Base-by-base conservation (phyloP, 2,888 invertebrate species). In the Rhingia campestris region DNA sequence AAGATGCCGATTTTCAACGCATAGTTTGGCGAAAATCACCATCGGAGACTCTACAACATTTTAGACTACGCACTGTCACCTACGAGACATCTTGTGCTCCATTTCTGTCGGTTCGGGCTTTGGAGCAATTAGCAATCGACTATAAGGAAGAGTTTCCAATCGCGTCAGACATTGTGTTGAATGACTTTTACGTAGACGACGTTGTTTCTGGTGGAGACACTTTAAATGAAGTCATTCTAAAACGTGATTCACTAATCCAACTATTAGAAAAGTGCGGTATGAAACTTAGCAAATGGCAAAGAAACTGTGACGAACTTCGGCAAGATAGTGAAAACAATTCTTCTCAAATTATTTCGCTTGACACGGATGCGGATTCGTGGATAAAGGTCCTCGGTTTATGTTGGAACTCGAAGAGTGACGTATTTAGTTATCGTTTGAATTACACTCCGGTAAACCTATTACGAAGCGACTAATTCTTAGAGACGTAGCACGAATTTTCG, bases 1-100 rank as follows among this genome's bases (percentile, higher is more conserved):
- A 56, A n/a, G 75, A 86, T 32, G 43, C 37, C 2, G 53, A 56
- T 14, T 87, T 56, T 51, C 84, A 86, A 49, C 32, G 80, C 30
- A 86, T 87, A n/a, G 53, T 86, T 6, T 86, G 86, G 86, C 74
- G 86, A 51, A 76, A 69, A 32, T 53, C n/a, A n/a, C n/a, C n/a
- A n/a, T n/a, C n/a, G n/a, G n/a, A n/a, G n/a, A n/a, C n/a, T n/a
- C n/a, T n/a, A n/a, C n/a, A n/a, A n/a, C 35, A 86, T 45, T 82
- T 30, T 33, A 70, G 61, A 14, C 41, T 86, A 7, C 59, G 73
- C 9, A 86, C 86, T 0, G 77, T 86, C 0, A 87, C 86, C 2
- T 86, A 86, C 43, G 84, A 87, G 0, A 76, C 84, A 6, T 82
- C 80, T 7, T 85, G 75, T 56, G 81, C 86, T 0, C 82, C 85